Evolutionary conservation across 2,888 invertebrate species (phyloP).

Genomic region (Coenonympha arcania): DNA sequence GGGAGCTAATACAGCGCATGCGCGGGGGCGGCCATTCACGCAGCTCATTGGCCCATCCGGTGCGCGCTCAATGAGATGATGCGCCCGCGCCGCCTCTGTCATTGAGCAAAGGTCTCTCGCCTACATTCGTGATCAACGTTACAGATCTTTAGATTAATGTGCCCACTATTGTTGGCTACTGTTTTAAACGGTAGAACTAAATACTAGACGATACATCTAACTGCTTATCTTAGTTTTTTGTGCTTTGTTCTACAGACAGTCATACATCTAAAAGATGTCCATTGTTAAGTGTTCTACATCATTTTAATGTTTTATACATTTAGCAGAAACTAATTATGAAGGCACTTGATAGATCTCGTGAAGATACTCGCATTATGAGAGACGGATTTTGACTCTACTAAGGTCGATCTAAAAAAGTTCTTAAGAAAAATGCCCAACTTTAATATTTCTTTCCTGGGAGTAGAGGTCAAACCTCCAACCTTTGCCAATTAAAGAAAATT

Average conservation of each 20-base stretch:
- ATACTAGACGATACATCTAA: slow-evolving; percentile 3
- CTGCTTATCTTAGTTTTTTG: too few species aligned
- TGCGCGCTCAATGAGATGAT: slow-evolving; percentile 73
- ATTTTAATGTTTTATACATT: neutral
- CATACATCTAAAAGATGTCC: neutral
- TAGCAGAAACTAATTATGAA: neutral
- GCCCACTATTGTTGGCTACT: slow-evolving; percentile 21
- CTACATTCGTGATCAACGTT: slow-evolving; percentile 61
- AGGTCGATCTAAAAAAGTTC: too few species aligned
- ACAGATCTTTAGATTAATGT: slow-evolving; percentile 31
- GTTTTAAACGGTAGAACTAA: slow-evolving; percentile 18
- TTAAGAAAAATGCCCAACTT: too few species aligned
- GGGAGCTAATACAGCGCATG: slow-evolving; percentile 60
- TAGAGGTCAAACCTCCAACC: too few species aligned
- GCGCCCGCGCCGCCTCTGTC: slow-evolving; percentile 65
- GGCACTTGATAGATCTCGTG: neutral
- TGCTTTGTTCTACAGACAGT: neutral
- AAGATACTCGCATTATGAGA: neutral
- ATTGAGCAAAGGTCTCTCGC: slow-evolving; percentile 72
- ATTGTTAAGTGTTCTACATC: neutral
- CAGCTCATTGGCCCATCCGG: slow-evolving; percentile 74
- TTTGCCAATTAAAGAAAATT: too few species aligned
- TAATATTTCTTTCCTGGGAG: too few species aligned
- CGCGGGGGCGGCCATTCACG: slow-evolving; percentile 74
- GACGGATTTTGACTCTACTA: too few species aligned